These are phyloP conservation scores for Tauraco erythrolophus DNA, from an alignment of 2,113 vertebrate genomes.

Conservation along the genomic window DNA sequence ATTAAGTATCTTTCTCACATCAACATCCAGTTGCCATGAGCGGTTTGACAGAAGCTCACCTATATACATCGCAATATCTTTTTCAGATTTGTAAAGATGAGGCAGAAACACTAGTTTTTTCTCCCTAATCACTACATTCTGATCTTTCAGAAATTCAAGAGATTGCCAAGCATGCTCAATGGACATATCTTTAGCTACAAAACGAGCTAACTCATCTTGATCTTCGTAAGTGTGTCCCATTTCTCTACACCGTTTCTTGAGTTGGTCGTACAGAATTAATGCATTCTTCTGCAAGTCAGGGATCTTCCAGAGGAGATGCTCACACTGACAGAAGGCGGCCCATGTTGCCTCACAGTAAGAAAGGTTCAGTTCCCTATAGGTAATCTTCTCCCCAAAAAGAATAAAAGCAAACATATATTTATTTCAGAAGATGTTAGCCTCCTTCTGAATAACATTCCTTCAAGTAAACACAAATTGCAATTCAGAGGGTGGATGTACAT, in stretches of 20 bases:
- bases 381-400: constrained; percentile 71
- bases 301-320: constrained; percentile 71
- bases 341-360: constrained; percentile 79
- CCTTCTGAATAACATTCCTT: background rate
- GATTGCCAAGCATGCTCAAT: constrained; percentile 69
- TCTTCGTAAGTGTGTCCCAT: constrained; percentile 81
- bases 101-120: constrained; percentile 68
- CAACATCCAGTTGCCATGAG: constrained; percentile 68
- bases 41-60: constrained; percentile 40
- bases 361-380: constrained; percentile 71
- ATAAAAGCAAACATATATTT: background rate
- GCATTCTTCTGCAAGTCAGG: constrained; percentile 76
- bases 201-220: constrained; percentile 43
- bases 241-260: constrained; percentile 74
- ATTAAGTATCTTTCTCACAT: constrained; percentile 71
- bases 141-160: constrained; percentile 79
- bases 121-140: constrained; percentile 68
- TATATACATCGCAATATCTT: constrained; percentile 73
- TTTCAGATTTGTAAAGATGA: constrained; percentile 78
- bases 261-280: constrained; percentile 73
- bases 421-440: background rate
- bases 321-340: constrained; percentile 70
- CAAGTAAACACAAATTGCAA: background rate
- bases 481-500: background rate
- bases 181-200: constrained; percentile 36